Conservation (phyloP, 2,888 invertebrate genomes). For the Athalia cordata region DNA sequence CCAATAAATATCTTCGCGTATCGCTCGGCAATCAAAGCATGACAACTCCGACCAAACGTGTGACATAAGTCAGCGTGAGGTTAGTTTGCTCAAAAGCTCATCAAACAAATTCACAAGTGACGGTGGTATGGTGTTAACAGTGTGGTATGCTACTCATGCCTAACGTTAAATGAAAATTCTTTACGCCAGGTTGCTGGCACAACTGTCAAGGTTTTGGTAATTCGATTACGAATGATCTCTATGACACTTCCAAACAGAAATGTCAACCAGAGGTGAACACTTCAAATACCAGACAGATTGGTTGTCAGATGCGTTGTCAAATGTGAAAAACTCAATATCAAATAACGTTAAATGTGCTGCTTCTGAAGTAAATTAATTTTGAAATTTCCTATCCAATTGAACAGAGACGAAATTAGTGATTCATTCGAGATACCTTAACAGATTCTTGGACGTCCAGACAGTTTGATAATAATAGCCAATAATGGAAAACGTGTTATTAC, state of each 20-base stretch:
- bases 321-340: neutral
- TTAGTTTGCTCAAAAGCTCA: neutral
- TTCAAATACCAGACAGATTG: neutral
- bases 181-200: neutral
- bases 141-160: neutral
- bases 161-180: too few species aligned
- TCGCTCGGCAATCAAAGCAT: too few species aligned
- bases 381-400: neutral
- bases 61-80: neutral
- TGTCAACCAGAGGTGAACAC: slow-evolving; percentile 11
- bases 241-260: neutral
- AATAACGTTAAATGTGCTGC: neutral
- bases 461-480: slow-evolving; percentile 7
- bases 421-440: slow-evolving; percentile 18
- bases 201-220: neutral
- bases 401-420: neutral
- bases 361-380: slow-evolving; percentile 20
- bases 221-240: neutral
- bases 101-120: slow-evolving; percentile 5
- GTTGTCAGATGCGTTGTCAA: slow-evolving; percentile 1
- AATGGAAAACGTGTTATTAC: neutral
- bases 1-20: too few species aligned
- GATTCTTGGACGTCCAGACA: neutral
- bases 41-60: too few species aligned
- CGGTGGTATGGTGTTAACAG: neutral